Evolutionary conservation across 2,888 invertebrate genomes (phyloP), one percentile per base, ranked within the genome.

Genomic region (Scaptomyza cyrtandrae): DNA sequence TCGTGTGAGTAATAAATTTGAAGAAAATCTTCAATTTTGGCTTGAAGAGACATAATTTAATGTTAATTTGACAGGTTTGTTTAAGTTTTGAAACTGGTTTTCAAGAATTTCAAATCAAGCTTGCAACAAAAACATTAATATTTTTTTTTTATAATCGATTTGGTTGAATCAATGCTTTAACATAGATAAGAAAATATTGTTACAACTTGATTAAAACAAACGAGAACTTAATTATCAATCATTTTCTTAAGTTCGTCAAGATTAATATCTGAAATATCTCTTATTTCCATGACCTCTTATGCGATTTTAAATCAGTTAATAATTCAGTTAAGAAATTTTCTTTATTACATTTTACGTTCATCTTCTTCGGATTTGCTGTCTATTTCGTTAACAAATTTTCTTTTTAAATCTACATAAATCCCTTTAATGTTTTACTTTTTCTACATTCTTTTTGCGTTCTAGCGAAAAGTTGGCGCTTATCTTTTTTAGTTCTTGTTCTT

Each of bases 381-480:
- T n/a, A 10, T 24, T 35, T 6, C 9, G 19, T 35, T 50, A 13
- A 33, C 1, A 19, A 7, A 16, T 1, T 33, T 33, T 44, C 16
- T 5, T 11, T 39, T 43, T 6, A 6, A 16, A 43, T 24, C 14
- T 44, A 27, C 29, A 45, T 45, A 68, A 54, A 50, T 35, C 41
- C 14, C 31, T 16, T 50, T 31, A 44, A 39, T 52, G 4, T n/a
- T 33, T 7, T 29, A 14, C 3, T 35, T 35, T 4, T 48, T 35
- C 50, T 1, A 0, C 9, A 2, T 14, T 37, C 35, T 41, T 59
- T 55, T 59, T 55, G 43, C 46, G 43, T 43, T 52, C 43, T 31
- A 16, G 44, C 16, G 3, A 11, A 59, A 73, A 73, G 60, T 65
- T 64, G 43, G 14, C 45, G 57, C 41, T 67, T 73, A 67, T 57